Conservation (phyloP, 2,797 vertebrate species). For the Champsocephalus esox region DNA sequence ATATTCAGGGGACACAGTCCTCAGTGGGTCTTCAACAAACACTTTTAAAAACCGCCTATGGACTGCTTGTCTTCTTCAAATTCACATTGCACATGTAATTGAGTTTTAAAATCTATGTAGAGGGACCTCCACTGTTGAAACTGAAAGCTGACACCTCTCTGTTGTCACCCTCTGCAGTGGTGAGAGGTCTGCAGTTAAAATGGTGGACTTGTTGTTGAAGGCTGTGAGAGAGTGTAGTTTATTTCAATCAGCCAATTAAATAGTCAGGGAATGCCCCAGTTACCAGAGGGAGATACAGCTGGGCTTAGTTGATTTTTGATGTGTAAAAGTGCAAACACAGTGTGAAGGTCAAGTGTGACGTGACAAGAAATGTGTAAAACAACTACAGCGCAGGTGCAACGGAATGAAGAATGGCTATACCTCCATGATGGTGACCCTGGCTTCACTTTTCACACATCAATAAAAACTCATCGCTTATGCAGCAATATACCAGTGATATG, state of each 20-base stretch:
- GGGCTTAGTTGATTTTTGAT: background rate
- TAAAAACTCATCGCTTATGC: background rate
- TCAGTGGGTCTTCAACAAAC: background rate
- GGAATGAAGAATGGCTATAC: background rate
- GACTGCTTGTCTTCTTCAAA: background rate
- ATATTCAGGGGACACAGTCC: background rate
- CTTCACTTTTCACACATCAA: background rate
- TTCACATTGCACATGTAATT: background rate
- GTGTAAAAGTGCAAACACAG: background rate
- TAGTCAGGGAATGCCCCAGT: background rate
- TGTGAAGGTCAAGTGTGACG: constrained; percentile 1
- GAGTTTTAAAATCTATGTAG: background rate
- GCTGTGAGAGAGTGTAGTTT: background rate
- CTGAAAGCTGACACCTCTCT: constrained; percentile 24
- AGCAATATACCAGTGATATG: background rate
- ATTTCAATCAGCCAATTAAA: background rate
- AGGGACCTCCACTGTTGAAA: background rate
- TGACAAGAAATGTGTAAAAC: background rate
- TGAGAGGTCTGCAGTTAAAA: constrained; percentile 31
- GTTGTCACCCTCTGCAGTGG: constrained; percentile 26
- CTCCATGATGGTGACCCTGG: background rate
- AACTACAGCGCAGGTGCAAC: background rate
- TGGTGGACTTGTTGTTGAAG: constrained; percentile 5
- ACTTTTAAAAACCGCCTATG: background rate
- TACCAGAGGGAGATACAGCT: background rate